A percentile compares a stretch with the other conserved stretches of the same genome.
These are phyloP conservation scores for Aleiodes leptofemur DNA, from an alignment of 2,888 invertebrate species.

Conservation along the genomic window DNA sequence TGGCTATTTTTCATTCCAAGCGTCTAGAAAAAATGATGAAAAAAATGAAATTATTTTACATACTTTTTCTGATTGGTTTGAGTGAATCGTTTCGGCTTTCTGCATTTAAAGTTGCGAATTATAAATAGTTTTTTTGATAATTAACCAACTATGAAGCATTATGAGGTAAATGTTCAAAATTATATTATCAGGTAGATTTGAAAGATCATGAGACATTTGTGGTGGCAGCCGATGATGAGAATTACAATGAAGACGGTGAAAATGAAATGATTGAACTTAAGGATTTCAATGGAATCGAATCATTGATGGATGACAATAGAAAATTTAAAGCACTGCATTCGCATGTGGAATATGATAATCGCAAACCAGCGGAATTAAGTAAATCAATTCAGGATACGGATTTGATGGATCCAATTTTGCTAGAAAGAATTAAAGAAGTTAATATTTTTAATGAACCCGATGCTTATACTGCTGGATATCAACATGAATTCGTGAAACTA, in stretches of 20 bases:
- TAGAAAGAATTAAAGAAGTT: conserved; percentile 50
- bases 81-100: conserved; percentile 53
- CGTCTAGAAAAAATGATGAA: conserved; percentile 77
- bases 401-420: conserved; percentile 8
- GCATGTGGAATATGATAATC: conserved; percentile 66
- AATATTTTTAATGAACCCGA: conserved; percentile 50
- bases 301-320: conserved; percentile 60
- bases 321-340: conserved; percentile 71
- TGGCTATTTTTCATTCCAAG: conserved; percentile 82
- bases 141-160: no score
- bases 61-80: conserved; percentile 45
- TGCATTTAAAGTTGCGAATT: conserved; percentile 57
- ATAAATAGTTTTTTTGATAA: neutral
- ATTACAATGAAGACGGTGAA: conserved; percentile 67
- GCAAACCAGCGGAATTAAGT: conserved; percentile 52
- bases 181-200: conserved; percentile 57
- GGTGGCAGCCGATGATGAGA: conserved; percentile 69
- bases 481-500: conserved; percentile 62
- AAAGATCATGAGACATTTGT: conserved; percentile 62
- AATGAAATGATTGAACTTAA: conserved; percentile 73
- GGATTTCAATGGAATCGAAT: conserved; percentile 60
- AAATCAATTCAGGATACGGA: conserved; percentile 40
- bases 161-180: neutral
- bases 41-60: conserved; percentile 34
- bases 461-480: conserved; percentile 65